These are phyloP conservation scores for Orchesella flavescens DNA, from an alignment of 2,888 invertebrate genomes.

Conservation along the genomic window DNA sequence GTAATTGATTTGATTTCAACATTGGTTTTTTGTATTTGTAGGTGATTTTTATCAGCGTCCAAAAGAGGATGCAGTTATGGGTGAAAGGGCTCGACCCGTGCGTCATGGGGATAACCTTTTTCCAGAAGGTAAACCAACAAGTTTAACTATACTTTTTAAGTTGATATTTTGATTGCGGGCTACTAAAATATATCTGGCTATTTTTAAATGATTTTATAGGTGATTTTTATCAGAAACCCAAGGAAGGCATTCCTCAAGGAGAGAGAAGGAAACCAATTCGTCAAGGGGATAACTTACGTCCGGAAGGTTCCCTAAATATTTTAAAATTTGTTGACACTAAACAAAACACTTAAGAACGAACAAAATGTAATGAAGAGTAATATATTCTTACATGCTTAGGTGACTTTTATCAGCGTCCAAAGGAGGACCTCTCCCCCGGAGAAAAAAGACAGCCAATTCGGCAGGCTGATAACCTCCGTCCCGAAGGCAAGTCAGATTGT, in stretches of 20 bases:
- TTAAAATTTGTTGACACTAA: neutral
- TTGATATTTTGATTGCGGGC: slow-evolving; percentile 75
- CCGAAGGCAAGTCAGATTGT: slow-evolving; percentile 71
- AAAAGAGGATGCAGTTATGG: slow-evolving; percentile 74
- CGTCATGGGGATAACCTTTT: slow-evolving; percentile 79
- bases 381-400: slow-evolving; percentile 72
- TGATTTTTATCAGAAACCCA: slow-evolving; percentile 74
- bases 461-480: slow-evolving; percentile 73
- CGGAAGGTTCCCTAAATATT: slow-evolving; percentile 58
- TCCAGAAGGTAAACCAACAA: slow-evolving; percentile 73
- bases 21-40: slow-evolving; percentile 75
- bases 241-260: slow-evolving; percentile 78
- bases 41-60: slow-evolving; percentile 79
- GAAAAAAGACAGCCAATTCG: slow-evolving; percentile 75
- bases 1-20: neutral
- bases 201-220: slow-evolving; percentile 71
- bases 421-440: slow-evolving; percentile 73
- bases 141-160: slow-evolving; percentile 77
- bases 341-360: neutral
- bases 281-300: slow-evolving; percentile 79
- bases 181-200: slow-evolving; percentile 68
- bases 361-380: too few species aligned
- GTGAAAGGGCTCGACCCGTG: slow-evolving; percentile 74
- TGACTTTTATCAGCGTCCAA: slow-evolving; percentile 78
- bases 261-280: slow-evolving; percentile 77